A percentile compares a stretch with the other conserved stretches of the same genome.
Evolutionary conservation across 1,140 invertebrate species (phyloP).

Genomic region (Zaprionus ornatus): DNA sequence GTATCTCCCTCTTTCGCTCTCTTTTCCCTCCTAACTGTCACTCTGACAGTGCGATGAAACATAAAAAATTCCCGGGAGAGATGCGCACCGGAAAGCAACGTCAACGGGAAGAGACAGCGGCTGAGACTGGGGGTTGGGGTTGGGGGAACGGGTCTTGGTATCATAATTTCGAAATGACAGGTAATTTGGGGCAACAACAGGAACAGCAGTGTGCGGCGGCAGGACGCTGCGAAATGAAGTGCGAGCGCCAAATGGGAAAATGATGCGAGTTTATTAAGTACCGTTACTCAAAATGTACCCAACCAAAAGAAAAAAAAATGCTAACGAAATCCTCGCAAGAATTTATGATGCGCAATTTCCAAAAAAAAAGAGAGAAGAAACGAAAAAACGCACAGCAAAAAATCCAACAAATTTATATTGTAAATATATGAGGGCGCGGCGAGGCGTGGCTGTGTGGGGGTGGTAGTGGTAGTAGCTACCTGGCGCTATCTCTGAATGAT

Average conservation of each 20-base stretch:
- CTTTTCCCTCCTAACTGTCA: constrained; percentile 1
- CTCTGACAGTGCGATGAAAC: constrained; percentile 45
- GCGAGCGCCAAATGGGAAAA: constrained; percentile 77
- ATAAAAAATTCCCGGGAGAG: constrained; percentile 25
- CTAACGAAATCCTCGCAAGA: constrained; percentile 69
- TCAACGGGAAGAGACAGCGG: constrained; percentile 9
- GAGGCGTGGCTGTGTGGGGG: neutral
- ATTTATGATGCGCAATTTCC: constrained; percentile 72
- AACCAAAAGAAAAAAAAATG: constrained; percentile 6
- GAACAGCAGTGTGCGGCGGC: constrained; percentile 28
- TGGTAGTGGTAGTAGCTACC: constrained; percentile 20
- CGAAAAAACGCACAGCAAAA: constrained; percentile 3
- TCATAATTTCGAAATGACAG: constrained; percentile 82
- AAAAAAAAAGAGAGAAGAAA: constrained; percentile 33
- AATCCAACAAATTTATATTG: constrained; percentile 60
- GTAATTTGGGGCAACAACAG: constrained; percentile 75
- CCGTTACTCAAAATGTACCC: constrained; percentile 69
- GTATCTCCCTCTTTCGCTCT: neutral
- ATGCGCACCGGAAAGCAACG: constrained; percentile 47
- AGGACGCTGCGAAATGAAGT: constrained; percentile 54
- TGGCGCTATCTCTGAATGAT: constrained; percentile 51
- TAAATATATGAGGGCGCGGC: constrained; percentile 49
- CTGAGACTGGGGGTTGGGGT: constrained; percentile 3
- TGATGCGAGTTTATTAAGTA: constrained; percentile 82
- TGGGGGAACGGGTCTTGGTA: constrained; percentile 54